Conservation (phyloP, 2,113 vertebrate genomes). For the Mus musculus region GRCm39 chr9:73812001-73812500, state of each 20-base stretch:
- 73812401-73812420: background rate
- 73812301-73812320: background rate
- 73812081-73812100: background rate
- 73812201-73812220: conserved; percentile 46
- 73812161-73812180: background rate
- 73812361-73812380: conserved; percentile 22
- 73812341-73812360: conserved; percentile 9
- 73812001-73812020: background rate
- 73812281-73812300: conserved; percentile 16
- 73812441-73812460: background rate
- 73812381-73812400: background rate
- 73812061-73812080: background rate
- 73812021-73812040: background rate
- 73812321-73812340: background rate
- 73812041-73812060: background rate
- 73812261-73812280: background rate
- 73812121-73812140: background rate
- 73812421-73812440: background rate
- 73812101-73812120: background rate
- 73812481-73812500: background rate
- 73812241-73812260: conserved; percentile 25
- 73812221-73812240: background rate
- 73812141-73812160: background rate
- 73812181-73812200: background rate
- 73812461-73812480: background rate